Evolutionary conservation across 1,140 invertebrate genomes (phyloP), one percentile per base, ranked within the genome.

Genomic region (Cephus cinctus): DNA sequence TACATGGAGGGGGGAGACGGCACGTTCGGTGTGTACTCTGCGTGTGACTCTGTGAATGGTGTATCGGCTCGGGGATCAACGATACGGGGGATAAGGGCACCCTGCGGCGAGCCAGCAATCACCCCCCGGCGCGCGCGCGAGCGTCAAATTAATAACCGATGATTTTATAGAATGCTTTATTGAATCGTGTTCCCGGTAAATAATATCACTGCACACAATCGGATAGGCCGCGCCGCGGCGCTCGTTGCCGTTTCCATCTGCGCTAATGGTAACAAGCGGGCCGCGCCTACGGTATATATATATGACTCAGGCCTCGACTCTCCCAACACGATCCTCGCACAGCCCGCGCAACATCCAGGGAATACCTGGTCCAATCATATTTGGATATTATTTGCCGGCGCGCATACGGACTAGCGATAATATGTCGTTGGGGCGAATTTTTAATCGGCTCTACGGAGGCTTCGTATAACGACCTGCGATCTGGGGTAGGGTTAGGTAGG

Each of bases 71-170:
- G 43, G 32, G 52, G 56, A 68, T 67, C 67, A 55, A 42, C 48
- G 66, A 69, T 69, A 52, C 48, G 40, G 23, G 39, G 57, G 67
- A 66, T 66, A 55, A 52, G 56, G 58, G 49, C 50, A 44, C 47
- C 64, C 62, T 47, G 59, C 43, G 57, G 70, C 47, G 64, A 62
- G 54, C 20, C 56, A 53, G 61, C 59, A 63, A 68, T 67, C 56
- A 56, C 62, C 68, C 59, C 67, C 69, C 52, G 66, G 50, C 50
- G 69, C 31, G 64, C n/a, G n/a, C 45, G 36, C 56, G 52, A 61
- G 62, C 67, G 61, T 75, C 67, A 73, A 76, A 76, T 76, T 73
- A 76, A 76, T 74, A 75, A 75, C 61, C 66, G 62, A 75, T 76
- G 72, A 76, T 73, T 73, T 72, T 67, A 68, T 71, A 71, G 56